Evolutionary conservation across 2,113 vertebrate genomes (phyloP).

Genomic region (Labeo rohita): DNA sequence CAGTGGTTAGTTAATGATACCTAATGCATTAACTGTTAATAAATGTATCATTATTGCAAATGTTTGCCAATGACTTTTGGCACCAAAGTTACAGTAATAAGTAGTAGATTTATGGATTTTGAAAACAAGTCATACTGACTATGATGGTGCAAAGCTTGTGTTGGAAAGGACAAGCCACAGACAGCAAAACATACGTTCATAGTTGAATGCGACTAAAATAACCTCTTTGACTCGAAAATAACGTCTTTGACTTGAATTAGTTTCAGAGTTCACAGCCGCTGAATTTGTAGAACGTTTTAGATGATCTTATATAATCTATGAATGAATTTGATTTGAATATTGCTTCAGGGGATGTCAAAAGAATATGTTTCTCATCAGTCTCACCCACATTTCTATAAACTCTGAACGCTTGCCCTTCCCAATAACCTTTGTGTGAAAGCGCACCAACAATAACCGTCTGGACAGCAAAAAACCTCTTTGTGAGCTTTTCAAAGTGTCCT

Average conservation of each 20-base stretch:
- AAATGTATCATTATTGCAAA: not conserved
- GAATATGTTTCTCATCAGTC: constrained; percentile 37
- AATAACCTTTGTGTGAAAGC: constrained; percentile 33
- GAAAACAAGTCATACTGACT: not conserved
- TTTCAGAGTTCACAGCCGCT: not conserved
- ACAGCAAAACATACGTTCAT: not conserved
- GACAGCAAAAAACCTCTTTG: constrained; percentile 41
- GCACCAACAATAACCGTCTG: constrained; percentile 48
- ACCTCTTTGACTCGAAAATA: not conserved
- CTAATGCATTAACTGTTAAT: not conserved
- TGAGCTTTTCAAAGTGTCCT: constrained; percentile 45
- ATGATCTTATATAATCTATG: constrained; percentile 9
- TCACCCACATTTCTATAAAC: constrained; percentile 37
- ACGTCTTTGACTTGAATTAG: not conserved
- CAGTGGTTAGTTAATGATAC: not conserved
- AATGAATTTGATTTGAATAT: constrained; percentile 26
- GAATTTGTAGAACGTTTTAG: not conserved
- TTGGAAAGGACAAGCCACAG: not conserved
- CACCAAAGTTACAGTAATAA: not conserved
- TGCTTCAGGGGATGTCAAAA: not conserved
- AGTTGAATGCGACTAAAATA: not conserved
- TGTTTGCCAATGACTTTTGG: not conserved
- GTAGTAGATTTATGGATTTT: not conserved
- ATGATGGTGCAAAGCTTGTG: not conserved
- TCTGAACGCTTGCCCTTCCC: constrained; percentile 13